Evolutionary conservation across 2,797 vertebrate species (phyloP).

Genomic region (Gobio occitaniae): DNA sequence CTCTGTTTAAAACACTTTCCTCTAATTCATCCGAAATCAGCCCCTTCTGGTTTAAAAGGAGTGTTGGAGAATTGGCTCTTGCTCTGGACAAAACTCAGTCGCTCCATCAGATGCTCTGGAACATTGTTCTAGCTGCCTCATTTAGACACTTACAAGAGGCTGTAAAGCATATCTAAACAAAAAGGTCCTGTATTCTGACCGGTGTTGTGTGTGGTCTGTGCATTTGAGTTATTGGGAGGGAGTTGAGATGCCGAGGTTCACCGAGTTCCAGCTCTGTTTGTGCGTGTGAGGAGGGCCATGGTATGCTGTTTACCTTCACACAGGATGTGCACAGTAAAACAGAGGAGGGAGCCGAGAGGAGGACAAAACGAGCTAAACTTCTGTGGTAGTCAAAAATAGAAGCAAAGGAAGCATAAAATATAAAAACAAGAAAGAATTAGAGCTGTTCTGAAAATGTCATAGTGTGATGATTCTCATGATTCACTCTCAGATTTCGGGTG

Average conservation of each 20-base stretch:
- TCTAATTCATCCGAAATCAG: background rate
- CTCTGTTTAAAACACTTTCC: background rate
- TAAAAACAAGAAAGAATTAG: constrained; percentile 1
- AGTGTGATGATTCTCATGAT: background rate
- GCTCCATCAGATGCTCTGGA: constrained; percentile 64
- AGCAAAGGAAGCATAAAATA: constrained; percentile 57
- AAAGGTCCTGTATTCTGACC: background rate
- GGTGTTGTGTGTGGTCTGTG: constrained; percentile 61
- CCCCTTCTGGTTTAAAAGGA: background rate
- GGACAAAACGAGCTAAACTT: constrained; percentile 68
- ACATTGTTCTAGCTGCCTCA: constrained; percentile 63
- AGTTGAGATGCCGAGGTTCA: constrained; percentile 65
- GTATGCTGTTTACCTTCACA: constrained; percentile 74
- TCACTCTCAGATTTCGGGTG: background rate
- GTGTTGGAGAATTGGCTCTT: background rate
- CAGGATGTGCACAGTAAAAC: constrained; percentile 66
- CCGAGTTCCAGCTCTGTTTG: constrained; percentile 41
- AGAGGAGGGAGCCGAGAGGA: constrained; percentile 42
- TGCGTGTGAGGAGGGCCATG: constrained; percentile 68
- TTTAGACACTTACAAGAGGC: constrained; percentile 40
- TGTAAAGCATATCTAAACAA: constrained; percentile 34
- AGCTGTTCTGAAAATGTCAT: background rate
- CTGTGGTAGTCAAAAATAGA: constrained; percentile 72
- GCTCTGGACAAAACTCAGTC: constrained; percentile 32
- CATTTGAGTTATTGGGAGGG: constrained; percentile 69